These are phyloP conservation scores for Onychostruthus taczanowskii DNA, from an alignment of 2,113 vertebrate species.

Conservation along the genomic window DNA sequence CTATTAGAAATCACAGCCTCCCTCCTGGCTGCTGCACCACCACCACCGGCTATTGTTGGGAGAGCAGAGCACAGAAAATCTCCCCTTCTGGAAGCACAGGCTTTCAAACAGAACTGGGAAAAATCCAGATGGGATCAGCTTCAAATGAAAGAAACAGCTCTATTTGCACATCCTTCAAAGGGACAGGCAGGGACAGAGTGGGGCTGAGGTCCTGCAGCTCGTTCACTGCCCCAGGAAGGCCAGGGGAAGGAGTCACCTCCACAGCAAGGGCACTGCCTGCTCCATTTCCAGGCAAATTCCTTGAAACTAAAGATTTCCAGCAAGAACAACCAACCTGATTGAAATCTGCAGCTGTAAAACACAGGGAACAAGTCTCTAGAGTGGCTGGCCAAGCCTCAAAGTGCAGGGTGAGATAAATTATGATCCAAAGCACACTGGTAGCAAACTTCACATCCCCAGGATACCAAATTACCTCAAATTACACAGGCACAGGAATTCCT, in stretches of 20 bases:
- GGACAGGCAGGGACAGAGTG: background rate
- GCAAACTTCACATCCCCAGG: background rate
- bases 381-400: background rate
- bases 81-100: background rate
- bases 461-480: background rate
- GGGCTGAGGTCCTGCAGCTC: background rate
- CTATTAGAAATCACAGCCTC: background rate
- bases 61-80: background rate
- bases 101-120: background rate
- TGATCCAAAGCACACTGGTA: background rate
- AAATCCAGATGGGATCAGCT: background rate
- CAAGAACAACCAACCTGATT: background rate
- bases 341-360: background rate
- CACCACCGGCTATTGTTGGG: background rate
- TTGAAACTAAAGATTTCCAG: background rate
- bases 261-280: background rate
- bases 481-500: background rate
- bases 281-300: background rate
- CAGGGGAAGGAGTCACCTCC: background rate
- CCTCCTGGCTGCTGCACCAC: background rate
- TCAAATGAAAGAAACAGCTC: background rate
- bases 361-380: background rate
- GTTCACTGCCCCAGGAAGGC: background rate
- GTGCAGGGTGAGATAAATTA: background rate
- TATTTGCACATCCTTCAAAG: background rate